Evolutionary conservation across 2,797 vertebrate genomes (phyloP), one percentile per base, ranked within the genome.

Genomic region (Smutsia temminckii): DNA sequence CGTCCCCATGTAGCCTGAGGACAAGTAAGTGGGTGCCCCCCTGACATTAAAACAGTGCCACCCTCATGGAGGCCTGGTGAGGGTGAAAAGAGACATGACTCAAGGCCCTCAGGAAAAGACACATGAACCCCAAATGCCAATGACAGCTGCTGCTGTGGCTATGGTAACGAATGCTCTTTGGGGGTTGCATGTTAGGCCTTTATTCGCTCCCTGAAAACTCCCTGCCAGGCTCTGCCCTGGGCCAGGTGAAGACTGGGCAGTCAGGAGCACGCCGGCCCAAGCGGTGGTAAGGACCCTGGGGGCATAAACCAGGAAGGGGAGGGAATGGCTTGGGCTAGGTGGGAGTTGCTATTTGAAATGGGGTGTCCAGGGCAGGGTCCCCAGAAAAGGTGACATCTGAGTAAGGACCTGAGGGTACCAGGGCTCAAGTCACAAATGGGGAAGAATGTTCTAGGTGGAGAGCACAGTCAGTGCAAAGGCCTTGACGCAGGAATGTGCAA

Each of bases 201-300:
- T 11, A 17, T 13, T n/a, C 32, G 1, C 29, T 72, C 72, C 32
- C 55, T 86, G 59, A 20, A 6, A 74, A 25, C 46, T 12, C 1
- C 0, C 12, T 3, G 42, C 53, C 23, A 6, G 55, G 29, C 69
- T 46, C 37, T 32, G 40, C 75, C 64, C 46, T 10, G 1, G 10
- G 25, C 29, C 29, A 5, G 46, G n/a, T 1, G 25, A 72, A 49
- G 53, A 32, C 55, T 8, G 46, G n/a, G 46, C 21, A 74, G 63
- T 66, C 51, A 0, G 12, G n/a, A 77, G 72, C 27, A 3, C 25
- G 34, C 25, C 46, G 6, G 53, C 51, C n/a, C 1, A 0, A 10
- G 9, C 46, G 87, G 49, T 0, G 0, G 0, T 6, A 6, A 27
- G 27, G 71, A 23, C 74, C 29, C 1, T 2, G 2, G 68, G 64